phyloP scores from a whole-genome alignment of 2,797 vertebrate species.

The Typhlichthys subterraneus region DNA sequence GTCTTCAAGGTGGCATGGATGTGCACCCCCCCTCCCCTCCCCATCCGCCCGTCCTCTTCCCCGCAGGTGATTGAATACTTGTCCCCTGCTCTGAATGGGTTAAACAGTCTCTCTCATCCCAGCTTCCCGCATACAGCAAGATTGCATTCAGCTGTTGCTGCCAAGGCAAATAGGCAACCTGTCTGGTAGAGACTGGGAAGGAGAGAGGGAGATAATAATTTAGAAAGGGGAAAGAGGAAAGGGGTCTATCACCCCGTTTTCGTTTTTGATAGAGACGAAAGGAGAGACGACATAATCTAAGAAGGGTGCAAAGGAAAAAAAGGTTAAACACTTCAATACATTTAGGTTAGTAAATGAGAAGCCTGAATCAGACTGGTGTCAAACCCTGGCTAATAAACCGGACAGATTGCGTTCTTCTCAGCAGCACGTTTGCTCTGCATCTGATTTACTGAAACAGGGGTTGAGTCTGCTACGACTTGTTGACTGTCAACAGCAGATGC shows the following conservation, averaged over 20 bases:
- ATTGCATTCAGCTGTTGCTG: constrained; percentile 74
- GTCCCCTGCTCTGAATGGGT: constrained; percentile 62
- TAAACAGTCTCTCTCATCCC: constrained; percentile 59
- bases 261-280: no score
- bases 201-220: not conserved
- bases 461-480: constrained; percentile 15
- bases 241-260: not conserved
- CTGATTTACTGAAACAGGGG: constrained; percentile 12
- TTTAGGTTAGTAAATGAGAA: no score
- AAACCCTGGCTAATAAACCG: constrained; percentile 22
- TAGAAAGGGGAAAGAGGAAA: not conserved
- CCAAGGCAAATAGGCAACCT: constrained; percentile 67
- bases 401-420: constrained; percentile 25
- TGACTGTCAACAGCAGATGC: constrained; percentile 24
- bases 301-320: no score
- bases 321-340: no score
- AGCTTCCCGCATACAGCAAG: constrained; percentile 43
- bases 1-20: constrained; percentile 22
- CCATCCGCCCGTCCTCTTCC: no score
- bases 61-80: constrained; percentile 64
- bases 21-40: not conserved
- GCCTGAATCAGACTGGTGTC: not conserved
- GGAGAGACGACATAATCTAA: no score
- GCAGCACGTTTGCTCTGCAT: constrained; percentile 17
- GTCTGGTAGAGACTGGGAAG: constrained; percentile 49